phyloP scores from a whole-genome alignment of 2,113 vertebrate species.

The Cottus gobio region DNA sequence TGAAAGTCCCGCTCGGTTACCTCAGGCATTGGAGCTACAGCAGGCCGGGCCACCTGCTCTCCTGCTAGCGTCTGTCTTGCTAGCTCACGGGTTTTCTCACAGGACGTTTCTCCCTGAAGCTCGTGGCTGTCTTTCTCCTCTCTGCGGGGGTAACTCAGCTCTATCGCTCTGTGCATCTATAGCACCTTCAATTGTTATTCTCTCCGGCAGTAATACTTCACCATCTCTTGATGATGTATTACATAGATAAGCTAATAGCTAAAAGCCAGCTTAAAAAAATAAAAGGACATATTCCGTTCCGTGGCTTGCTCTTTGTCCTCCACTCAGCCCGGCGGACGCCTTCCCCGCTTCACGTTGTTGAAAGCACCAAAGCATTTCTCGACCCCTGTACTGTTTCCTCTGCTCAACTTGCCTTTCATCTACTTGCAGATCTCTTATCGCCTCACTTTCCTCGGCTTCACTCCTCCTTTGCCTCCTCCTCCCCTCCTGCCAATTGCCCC shows the following conservation, averaged over 20 bases:
- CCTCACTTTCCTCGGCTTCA: slow-evolving; percentile 10
- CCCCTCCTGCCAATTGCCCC: slow-evolving; percentile 24
- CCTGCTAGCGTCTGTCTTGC: background rate
- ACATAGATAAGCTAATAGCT: background rate
- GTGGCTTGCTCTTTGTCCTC: slow-evolving; percentile 46
- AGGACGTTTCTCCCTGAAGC: background rate
- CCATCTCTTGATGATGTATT: background rate
- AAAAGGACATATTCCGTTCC: background rate
- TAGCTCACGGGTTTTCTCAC: background rate
- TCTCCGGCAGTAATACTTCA: background rate
- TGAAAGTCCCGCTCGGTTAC: too few relatives aligned
- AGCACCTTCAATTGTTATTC: background rate
- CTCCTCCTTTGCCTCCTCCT: slow-evolving; percentile 13
- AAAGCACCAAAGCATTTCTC: slow-evolving; percentile 46
- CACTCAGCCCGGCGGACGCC: slow-evolving; percentile 29
- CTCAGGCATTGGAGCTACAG: background rate
- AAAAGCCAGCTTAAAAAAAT: slow-evolving; percentile 6
- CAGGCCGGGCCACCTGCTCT: background rate
- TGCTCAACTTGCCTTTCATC: slow-evolving; percentile 44
- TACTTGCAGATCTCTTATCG: slow-evolving; percentile 27
- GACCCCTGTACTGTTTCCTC: slow-evolving; percentile 11
- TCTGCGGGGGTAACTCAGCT: background rate
- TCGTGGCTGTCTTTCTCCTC: background rate
- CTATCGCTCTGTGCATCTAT: background rate
- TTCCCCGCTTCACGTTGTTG: slow-evolving; percentile 69